Conservation (phyloP, 2,797 vertebrate genomes). For the Buphagus erythrorhynchus region DNA sequence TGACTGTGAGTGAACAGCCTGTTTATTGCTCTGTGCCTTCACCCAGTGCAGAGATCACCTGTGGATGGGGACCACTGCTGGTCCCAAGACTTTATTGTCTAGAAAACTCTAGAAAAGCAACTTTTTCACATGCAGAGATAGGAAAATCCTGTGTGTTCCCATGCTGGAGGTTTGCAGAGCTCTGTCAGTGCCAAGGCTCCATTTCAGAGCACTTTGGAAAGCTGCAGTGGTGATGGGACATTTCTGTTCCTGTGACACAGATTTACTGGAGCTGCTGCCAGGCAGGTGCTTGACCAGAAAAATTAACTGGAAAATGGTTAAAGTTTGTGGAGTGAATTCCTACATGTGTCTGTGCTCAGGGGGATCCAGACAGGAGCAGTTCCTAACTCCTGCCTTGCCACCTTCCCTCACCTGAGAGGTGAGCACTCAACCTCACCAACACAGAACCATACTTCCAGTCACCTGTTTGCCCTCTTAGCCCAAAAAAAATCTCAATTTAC, state of each 20-base stretch:
- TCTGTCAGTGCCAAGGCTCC: fast-evolving
- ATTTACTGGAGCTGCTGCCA: neutral
- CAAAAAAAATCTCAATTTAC: neutral
- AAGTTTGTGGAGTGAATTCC: neutral
- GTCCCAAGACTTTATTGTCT: neutral
- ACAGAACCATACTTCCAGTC: neutral
- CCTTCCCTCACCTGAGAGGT: neutral
- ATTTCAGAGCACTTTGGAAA: fast-evolving
- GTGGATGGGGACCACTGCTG: neutral
- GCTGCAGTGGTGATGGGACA: neutral
- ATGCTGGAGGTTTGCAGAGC: neutral
- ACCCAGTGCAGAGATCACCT: fast-evolving
- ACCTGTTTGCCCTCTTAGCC: neutral
- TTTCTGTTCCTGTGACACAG: neutral
- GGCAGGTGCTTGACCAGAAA: fast-evolving
- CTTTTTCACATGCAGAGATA: fast-evolving
- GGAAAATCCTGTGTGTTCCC: neutral
- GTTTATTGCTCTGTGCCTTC: neutral
- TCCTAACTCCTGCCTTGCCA: neutral
- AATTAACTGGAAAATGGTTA: neutral
- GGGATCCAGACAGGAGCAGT: neutral
- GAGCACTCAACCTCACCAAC: neutral
- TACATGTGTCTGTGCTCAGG: neutral
- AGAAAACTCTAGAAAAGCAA: neutral
- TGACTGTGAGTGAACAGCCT: neutral